Base-by-base conservation (phyloP, 2,888 invertebrate species). In the Cactoblastis cactorum region DNA sequence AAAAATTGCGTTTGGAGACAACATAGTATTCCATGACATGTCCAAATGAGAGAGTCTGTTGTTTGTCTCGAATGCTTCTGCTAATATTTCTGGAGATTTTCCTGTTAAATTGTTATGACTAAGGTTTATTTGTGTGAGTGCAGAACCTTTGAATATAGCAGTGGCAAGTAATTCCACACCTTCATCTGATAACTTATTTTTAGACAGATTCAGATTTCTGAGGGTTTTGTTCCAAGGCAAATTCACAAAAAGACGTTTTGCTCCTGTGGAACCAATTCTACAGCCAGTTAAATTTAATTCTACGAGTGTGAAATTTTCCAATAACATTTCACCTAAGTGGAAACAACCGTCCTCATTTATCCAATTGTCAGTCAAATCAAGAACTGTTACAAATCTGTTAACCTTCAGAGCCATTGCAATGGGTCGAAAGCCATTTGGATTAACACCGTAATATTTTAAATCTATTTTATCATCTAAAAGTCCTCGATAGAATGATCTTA, bases 341-440 rank as follows among this genome's bases (percentile, higher is more conserved):
- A 59, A 71, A 52, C 71, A 71, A 6, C 63, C 68, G 41, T 75
- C 73, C 24, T 59, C 54, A 43, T 49, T 57, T 19, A 75, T 61
- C 56, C 62, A 71, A 54, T 72, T 75, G 32, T 70, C 69, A 4
- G 70, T 69, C 45, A 75, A 57, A 45, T 71, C 59, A 3, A 75
- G 49, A n/a, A 54, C 51, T 19, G 54, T 62, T 6, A 75, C 74
- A 17, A 55, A 50, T 49, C 47, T 66, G 50, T 69, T 69, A 22
- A 53, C 51, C 37, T 56, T 58, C 28, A 69, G 55, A 6, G 68
- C 59, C 45, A 59, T 49, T n/a, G 65, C 61, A 11, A 69, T 62
- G 11, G 60, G 49, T 22, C 66, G 53, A 28, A 67, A 58, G 2
- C 61, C 62, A 35, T 51, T 19, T 6, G 45, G 32, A 11, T 37